Evolutionary conservation across 2,888 invertebrate species (phyloP), one percentile per base, ranked within the genome.

Genomic region (Deilephila elpenor): DNA sequence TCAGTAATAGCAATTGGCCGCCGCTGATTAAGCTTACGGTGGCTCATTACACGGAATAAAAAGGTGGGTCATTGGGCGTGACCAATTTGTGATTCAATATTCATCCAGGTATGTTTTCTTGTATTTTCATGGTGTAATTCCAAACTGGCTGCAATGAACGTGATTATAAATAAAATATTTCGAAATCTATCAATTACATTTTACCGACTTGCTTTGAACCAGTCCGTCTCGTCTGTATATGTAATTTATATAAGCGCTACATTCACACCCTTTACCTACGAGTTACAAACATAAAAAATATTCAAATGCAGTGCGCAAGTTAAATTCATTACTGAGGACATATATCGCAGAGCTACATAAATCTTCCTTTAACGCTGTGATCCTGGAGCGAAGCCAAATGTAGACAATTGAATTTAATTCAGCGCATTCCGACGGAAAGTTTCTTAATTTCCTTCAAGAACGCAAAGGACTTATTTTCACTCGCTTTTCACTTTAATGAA

Each of bases 331-430:
- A 67, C 25, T 44, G 25, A 51, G 67, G 14, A 67, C 67, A 44
- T 67, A 67, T 51, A 51, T 20, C 67, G 44, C 8, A 44, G 51
- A 44, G 44, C 51, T 51, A 67, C 67, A 67, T 67, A 67, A 67
- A 67, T 67, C 67, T 67, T 67, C 67, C 67, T 67, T 67, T 67
- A 67, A 67, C 67, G 67, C 67, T 67, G 67, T 67, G 67, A 67
- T 67, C 56, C 67, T 67, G 67, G 67, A 67, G 51, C 67, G 25
- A 44, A 44, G 67, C 67, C 67, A 67, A 67, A 67, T 67, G 67
- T 67, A 67, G 67, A 67, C 67, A 67, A 67, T 67, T 67, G 67
- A 67, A 67, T 67, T 67, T 67, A 67, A 67, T 67, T 67, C 67
- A 67, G 51, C 51, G 51, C 67, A 67, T 67, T 67, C 67, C 67